Conservation (phyloP, 1,140 invertebrate genomes). For the Notospermus geniculatus region DNA sequence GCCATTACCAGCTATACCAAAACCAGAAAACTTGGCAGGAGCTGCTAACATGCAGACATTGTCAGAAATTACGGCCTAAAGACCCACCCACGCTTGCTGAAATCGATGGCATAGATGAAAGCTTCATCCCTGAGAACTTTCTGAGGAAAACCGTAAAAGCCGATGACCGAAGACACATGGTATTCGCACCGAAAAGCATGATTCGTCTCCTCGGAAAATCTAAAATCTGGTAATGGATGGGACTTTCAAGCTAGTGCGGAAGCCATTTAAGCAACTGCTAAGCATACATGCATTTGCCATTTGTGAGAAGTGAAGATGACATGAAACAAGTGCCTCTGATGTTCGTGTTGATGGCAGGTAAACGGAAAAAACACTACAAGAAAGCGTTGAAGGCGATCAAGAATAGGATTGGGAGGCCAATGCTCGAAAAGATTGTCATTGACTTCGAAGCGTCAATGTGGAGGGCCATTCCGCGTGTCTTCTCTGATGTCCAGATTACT, state of each 20-base stretch:
- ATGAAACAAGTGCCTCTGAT: constrained; percentile 6
- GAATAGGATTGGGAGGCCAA: background rate
- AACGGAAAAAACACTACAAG: constrained; percentile 7
- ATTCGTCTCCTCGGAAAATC: background rate
- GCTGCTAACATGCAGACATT: constrained; percentile 9
- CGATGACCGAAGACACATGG: constrained; percentile 5
- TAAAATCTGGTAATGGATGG: constrained; percentile 4
- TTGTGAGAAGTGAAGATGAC: constrained; percentile 1
- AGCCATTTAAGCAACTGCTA: constrained; percentile 3
- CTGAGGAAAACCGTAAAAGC: background rate
- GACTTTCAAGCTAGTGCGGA: background rate
- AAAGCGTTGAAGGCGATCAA: constrained; percentile 4
- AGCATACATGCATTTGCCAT: constrained; percentile 9
- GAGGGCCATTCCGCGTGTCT: constrained; percentile 8
- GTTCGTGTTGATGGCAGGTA: constrained; percentile 5
- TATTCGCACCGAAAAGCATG: background rate
- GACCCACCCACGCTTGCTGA: too few species aligned
- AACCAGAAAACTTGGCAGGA: background rate
- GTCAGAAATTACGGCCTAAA: constrained; percentile 3
- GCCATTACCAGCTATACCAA: constrained; percentile 1
- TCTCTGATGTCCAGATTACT: constrained; percentile 3
- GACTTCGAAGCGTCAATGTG: constrained; percentile 8
- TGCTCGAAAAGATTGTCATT: background rate
- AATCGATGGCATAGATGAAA: too few species aligned
- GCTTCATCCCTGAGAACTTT: too few species aligned